Conservation (phyloP, 2,888 invertebrate genomes). For the Terebella lapidaria region DNA sequence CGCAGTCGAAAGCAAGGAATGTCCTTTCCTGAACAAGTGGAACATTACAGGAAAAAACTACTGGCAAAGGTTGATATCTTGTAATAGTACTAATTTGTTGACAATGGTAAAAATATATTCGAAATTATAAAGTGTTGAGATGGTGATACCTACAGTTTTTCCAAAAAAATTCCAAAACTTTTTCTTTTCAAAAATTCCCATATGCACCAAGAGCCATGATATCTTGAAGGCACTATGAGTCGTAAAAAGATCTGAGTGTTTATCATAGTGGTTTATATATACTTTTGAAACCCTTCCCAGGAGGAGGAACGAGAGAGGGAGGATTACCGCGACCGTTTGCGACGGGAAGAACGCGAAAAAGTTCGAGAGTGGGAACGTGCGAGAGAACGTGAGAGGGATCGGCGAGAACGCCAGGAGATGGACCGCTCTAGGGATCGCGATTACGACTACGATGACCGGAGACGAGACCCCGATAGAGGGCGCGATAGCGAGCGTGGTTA, state of each 20-base stretch:
- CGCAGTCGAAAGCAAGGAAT: conserved; percentile 59
- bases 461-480: neutral
- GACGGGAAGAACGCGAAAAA: conserved; percentile 22
- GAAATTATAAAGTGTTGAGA: too few relatives aligned
- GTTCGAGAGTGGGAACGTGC: conserved; percentile 7
- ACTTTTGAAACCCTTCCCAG: too few relatives aligned
- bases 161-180: too few relatives aligned
- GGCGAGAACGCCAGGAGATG: conserved; percentile 1
- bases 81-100: neutral
- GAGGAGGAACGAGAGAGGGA: conserved; percentile 17
- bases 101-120: neutral
- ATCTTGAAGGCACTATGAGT: too few relatives aligned
- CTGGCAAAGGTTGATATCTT: conserved; percentile 68
- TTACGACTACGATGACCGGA: conserved; percentile 1
- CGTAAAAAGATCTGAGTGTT: conserved; percentile 17
- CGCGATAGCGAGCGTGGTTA: neutral
- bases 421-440: neutral
- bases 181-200: neutral
- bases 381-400: conserved; percentile 7
- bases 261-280: too few relatives aligned
- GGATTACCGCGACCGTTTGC: conserved; percentile 18
- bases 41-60: conserved; percentile 83
- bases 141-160: too few relatives aligned
- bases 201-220: neutral
- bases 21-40: conserved; percentile 76